Conservation (phyloP, 2,113 vertebrate species). For the Gymnobelideus leadbeateri region DNA sequence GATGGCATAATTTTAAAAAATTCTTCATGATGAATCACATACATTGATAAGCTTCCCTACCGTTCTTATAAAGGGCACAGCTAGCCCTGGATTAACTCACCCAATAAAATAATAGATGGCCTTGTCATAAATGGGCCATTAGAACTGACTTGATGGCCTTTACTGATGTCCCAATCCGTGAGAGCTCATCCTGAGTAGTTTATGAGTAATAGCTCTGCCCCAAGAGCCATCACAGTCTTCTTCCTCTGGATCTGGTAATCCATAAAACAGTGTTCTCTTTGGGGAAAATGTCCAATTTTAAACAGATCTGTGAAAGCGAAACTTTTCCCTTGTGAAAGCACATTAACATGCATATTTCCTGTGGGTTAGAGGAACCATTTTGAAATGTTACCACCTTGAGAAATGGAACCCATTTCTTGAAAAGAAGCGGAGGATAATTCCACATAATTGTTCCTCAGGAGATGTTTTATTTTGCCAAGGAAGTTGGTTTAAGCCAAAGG, state of each 20-base stretch:
- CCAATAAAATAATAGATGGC: constrained; percentile 57
- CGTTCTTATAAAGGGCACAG: constrained; percentile 49
- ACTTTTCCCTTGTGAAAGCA: constrained; percentile 35
- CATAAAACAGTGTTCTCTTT: constrained; percentile 46
- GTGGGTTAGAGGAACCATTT: constrained; percentile 19
- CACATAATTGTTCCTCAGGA: constrained; percentile 17
- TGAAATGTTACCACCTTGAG: constrained; percentile 38
- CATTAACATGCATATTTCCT: not conserved
- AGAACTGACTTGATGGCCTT: constrained; percentile 38
- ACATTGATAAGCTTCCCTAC: constrained; percentile 45
- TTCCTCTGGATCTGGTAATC: constrained; percentile 12
- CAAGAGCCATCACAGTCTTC: constrained; percentile 43
- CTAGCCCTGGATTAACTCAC: constrained; percentile 41
- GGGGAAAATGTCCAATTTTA: constrained; percentile 47
- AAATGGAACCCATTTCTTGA: constrained; percentile 37
- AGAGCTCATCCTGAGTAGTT: constrained; percentile 41
- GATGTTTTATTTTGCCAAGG: constrained; percentile 49
- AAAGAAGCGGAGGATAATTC: constrained; percentile 49
- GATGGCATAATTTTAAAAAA: constrained; percentile 53
- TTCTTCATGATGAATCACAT: constrained; percentile 48
- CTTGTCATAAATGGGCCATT: constrained; percentile 27
- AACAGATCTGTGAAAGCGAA: constrained; percentile 50
- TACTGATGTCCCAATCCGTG: constrained; percentile 23
- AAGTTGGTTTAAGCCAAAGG: constrained; percentile 21
- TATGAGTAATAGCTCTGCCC: constrained; percentile 17